Base-by-base conservation (phyloP, 2,797 vertebrate species). In the Diplodus puntazzo region DNA sequence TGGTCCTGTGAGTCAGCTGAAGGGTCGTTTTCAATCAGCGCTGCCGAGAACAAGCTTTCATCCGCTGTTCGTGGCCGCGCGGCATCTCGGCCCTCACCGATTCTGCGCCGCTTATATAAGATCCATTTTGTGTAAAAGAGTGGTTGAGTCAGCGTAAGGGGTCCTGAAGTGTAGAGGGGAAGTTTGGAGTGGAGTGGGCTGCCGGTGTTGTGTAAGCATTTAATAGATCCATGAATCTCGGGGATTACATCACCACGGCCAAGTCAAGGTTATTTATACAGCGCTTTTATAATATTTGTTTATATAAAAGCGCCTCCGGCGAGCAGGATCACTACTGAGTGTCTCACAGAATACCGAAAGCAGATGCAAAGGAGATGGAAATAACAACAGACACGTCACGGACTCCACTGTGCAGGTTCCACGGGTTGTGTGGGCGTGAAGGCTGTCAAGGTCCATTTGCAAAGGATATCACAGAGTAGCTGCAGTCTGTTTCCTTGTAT, bases 191-290 rank as follows among this genome's bases (percentile, higher is more conserved):
- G 75, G 90, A 88, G 87, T 93, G 89, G 87, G 89, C 83, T 65
- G 82, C 57, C 20, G 18, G 49, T 75, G 85, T 92, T 94, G 90
- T 83, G 84, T 92, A 92, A 93, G 90, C 77, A 58, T 86, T 84
- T 84, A 88, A 83, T 79, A 76, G 77, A 88, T 76, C 71, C 34
- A 12, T 79, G 84, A 84, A 89, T 83, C 84, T 83, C 82, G 1
- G 52, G 39, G 69, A 90, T 93, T 92, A 89, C 87, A 83, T 92
- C 91, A 94, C 75, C 82, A 57, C 63, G 0, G 75, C 69, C 75
- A 68, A 81, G 82, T 82, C 73, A 66, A 58, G 57, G 80, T 86
- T 89, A 87, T 89, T 91, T 91, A 87, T 85, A 84, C 57, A 1
- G 25, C 16, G 20, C 80, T 79, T 80, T 86, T 81, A 60, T 71